Conservation (phyloP, 2,888 invertebrate species). For the Ophion ventricosus region DNA sequence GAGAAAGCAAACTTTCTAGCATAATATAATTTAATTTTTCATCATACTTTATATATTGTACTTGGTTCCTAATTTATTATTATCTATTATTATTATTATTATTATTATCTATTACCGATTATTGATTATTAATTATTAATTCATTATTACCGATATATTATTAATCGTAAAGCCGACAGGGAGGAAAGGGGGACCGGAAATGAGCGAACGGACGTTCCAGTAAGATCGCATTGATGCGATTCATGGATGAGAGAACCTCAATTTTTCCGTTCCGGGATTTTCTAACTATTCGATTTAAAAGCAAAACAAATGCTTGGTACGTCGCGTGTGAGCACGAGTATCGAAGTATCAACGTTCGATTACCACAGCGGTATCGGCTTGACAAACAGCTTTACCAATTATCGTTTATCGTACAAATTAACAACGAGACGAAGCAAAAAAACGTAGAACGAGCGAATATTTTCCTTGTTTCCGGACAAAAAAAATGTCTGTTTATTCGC, state of each 20-base stretch:
- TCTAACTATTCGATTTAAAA: too few relatives aligned
- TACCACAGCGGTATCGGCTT: constrained; percentile 28
- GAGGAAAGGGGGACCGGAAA: constrained; percentile 37
- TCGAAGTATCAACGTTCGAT: not conserved
- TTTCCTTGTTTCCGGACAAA: not conserved
- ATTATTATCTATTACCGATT: constrained; percentile 76
- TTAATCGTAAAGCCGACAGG: constrained; percentile 72
- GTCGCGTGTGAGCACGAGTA: not conserved
- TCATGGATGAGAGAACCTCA: constrained; percentile 20
- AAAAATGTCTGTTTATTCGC: not conserved
- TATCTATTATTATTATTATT: constrained; percentile 74
- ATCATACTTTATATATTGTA: constrained; percentile 80
- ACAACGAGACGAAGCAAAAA: constrained; percentile 12
- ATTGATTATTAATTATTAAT: constrained; percentile 74
- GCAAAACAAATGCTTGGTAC: too few relatives aligned
- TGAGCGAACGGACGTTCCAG: constrained; percentile 44
- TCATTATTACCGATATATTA: constrained; percentile 69
- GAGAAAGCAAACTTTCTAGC: constrained; percentile 55
- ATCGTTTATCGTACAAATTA: constrained; percentile 29
- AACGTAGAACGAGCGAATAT: constrained; percentile 30
- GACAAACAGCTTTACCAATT: constrained; percentile 1
- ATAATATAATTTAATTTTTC: constrained; percentile 76
- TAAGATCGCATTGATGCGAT: constrained; percentile 32
- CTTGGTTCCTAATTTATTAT: constrained; percentile 83
- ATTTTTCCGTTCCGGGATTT: constrained; percentile 23